Base-by-base conservation (phyloP, 1,140 invertebrate species). In the Apocrypta bakeri region DNA sequence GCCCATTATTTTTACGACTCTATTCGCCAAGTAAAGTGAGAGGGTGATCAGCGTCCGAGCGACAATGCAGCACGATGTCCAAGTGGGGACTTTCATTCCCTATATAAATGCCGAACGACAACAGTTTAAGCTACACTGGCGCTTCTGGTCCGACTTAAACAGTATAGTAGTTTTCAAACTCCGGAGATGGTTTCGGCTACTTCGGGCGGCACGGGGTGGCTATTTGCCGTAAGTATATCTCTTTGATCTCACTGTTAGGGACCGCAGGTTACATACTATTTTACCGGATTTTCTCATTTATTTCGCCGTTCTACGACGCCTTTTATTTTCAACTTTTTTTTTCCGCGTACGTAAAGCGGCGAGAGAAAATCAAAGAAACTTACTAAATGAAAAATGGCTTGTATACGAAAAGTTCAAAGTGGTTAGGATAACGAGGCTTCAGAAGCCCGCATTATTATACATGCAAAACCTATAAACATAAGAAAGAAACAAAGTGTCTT, bases 321-420 rank as follows among this genome's bases (percentile, higher is more conserved):
- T n/a, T 17, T 2, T 42, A 42, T 42, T 17, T 56, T 21, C 21
- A n/a, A 14, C 1, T 42, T 56, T 56, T 14, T 48, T 1, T 56
- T 1, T 42, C 6, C 40, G 17, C 17, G 17, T 4, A 6, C 21
- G 21, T 40, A n/a, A n/a, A n/a, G n/a, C n/a, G 31, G 27, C 29
- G 37, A n/a, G 21, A 69, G 14, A 81, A 75, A 25, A 80, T 27
- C 8, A 78, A 72, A 74, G 76, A 83, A 83, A 80, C 76, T 83
- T 83, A 83, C 82, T 80, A 83, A 83, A 83, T 80, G 40, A 69
- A 68, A 79, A 79, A 56, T 56, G 63, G 82, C 82, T 83, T 83
- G 82, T 83, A 83, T 79, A 83, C 77, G 82, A 83, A 83, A 83
- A 83, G 69, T 83, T 79, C 40, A 25, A 74, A 64, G 9, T 69